A percentile compares a stretch with the other conserved stretches of the same genome.
These are phyloP conservation scores for Phytoseiulus persimilis DNA, from an alignment of 2,888 invertebrate species.

Conservation along the genomic window DNA sequence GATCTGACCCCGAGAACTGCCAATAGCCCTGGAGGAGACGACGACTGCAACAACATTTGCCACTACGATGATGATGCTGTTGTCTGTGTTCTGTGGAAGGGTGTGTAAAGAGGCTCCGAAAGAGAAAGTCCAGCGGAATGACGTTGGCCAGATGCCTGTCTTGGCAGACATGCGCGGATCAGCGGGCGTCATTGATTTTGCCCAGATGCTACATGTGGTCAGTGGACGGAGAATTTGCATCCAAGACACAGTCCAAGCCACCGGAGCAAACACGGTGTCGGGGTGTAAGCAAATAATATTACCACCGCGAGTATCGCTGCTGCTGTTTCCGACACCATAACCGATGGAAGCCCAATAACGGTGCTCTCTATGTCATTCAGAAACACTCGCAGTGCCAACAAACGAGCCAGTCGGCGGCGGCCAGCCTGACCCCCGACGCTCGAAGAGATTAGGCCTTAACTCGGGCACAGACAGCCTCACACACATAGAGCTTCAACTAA, in stretches of 20 bases:
- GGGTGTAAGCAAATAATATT: not conserved
- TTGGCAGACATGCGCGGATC: not conserved
- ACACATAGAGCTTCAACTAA: not conserved
- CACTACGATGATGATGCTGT: not conserved
- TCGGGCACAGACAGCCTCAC: not conserved
- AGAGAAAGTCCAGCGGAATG: not conserved
- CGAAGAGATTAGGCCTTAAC: not conserved
- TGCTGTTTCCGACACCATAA: not conserved
- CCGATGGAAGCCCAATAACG: not conserved
- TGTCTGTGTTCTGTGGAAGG: not conserved
- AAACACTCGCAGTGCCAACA: not conserved
- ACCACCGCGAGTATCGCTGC: not conserved
- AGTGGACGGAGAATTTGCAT: not conserved
- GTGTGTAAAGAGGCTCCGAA: not conserved
- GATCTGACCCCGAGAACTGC: not conserved
- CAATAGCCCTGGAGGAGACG: not conserved
- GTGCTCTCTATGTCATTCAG: not conserved
- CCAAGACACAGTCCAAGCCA: not conserved
- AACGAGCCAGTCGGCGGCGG: too few relatives aligned
- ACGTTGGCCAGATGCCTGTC: not conserved
- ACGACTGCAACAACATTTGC: not conserved
- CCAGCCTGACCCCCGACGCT: not conserved
- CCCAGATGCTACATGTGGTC: not conserved
- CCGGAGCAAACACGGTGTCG: not conserved
- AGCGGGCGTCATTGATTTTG: not conserved